A percentile compares a stretch with the other conserved stretches of the same genome.
Evolutionary conservation across 2,113 vertebrate genomes (phyloP).

Genomic region (Dromaius novaehollandiae): DNA sequence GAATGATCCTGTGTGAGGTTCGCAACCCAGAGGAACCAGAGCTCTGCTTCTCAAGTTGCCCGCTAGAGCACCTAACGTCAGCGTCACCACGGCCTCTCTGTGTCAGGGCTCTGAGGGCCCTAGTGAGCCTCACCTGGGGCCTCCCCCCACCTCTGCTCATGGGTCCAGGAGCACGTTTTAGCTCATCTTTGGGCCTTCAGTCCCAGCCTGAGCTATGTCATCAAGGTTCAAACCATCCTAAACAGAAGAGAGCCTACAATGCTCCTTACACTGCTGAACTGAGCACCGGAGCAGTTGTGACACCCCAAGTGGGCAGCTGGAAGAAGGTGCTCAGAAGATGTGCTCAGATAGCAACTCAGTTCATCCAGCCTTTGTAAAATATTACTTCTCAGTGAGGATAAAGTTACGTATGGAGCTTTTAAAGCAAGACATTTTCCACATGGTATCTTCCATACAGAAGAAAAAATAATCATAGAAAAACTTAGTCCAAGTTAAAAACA

Average conservation of each 20-base stretch:
- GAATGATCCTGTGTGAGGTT: background rate
- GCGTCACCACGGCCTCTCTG: background rate
- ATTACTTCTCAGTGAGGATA: background rate
- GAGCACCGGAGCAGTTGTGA: background rate
- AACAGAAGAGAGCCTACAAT: accelerated
- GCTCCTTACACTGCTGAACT: background rate
- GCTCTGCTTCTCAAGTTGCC: background rate
- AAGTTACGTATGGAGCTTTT: background rate
- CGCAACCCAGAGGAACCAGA: background rate
- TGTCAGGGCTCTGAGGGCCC: background rate
- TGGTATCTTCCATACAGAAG: background rate
- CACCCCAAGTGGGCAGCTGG: background rate
- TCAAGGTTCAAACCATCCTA: background rate
- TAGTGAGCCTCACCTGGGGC: background rate
- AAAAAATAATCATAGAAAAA: background rate
- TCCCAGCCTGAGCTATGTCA: background rate
- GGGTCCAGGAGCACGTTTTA: background rate
- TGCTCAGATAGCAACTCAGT: background rate
- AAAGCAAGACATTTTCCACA: background rate
- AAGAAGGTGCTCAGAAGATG: background rate
- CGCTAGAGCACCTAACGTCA: background rate
- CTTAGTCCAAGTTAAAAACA: background rate
- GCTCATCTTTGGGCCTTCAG: background rate
- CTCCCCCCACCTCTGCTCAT: background rate
- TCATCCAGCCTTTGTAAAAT: accelerated